phyloP scores from a whole-genome alignment of 2,888 invertebrate species.

The Oscheius sp. region DNA sequence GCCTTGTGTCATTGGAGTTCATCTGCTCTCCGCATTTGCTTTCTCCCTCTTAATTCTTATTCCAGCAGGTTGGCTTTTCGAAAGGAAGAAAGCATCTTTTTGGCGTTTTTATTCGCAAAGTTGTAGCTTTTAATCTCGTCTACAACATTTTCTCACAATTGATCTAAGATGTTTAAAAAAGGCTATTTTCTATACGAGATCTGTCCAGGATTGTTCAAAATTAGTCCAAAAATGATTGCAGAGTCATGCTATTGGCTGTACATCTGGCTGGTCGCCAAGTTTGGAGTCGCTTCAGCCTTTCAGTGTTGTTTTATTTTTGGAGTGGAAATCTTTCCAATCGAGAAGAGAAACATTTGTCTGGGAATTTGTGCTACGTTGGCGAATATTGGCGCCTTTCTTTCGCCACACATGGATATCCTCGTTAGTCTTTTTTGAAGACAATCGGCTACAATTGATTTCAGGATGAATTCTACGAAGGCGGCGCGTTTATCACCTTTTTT shows the following conservation, averaged over 20 bases:
- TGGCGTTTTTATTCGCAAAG: neutral
- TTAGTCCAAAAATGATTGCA: neutral
- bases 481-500: neutral
- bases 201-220: neutral
- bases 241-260: conserved; percentile 14
- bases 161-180: too few species aligned
- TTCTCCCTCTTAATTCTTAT: neutral
- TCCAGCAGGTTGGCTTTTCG: neutral
- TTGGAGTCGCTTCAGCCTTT: conserved; percentile 58
- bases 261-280: conserved; percentile 63
- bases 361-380: conserved; percentile 53
- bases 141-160: neutral
- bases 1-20: conserved; percentile 7
- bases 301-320: conserved; percentile 64
- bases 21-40: neutral
- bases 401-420: conserved; percentile 49
- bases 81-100: neutral
- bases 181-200: neutral
- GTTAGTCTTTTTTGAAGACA: neutral
- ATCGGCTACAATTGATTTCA: neutral
- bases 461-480: conserved; percentile 8
- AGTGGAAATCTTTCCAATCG: conserved; percentile 56
- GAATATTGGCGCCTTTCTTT: conserved; percentile 49
- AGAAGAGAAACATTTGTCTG: conserved; percentile 48
- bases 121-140: neutral